These are phyloP conservation scores for Pardalotus punctatus DNA, from an alignment of 2,113 vertebrate genomes.

Conservation along the genomic window DNA sequence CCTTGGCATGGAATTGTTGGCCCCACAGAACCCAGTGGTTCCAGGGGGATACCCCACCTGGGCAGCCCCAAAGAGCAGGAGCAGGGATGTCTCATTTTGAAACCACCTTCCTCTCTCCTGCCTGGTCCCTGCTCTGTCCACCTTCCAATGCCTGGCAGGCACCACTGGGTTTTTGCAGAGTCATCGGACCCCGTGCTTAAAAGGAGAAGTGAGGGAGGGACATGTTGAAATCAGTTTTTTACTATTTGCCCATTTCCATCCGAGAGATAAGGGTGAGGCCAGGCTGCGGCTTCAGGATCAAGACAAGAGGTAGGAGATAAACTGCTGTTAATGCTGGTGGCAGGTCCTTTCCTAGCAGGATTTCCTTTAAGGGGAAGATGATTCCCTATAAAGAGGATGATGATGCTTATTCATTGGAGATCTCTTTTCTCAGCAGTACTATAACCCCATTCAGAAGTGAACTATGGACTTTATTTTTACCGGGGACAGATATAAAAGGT, in stretches of 20 bases:
- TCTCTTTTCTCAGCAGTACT: background rate
- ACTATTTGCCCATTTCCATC: background rate
- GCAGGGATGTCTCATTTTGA: background rate
- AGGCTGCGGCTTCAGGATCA: background rate
- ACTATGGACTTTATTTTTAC: background rate
- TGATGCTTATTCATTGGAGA: background rate
- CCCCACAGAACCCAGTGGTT: background rate
- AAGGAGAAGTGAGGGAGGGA: slow-evolving; percentile 57
- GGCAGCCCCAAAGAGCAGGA: background rate
- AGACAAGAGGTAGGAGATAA: slow-evolving; percentile 35
- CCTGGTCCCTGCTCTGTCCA: background rate
- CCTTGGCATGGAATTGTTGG: fast-evolving
- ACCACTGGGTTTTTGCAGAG: background rate
- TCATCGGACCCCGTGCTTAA: background rate
- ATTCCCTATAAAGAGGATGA: background rate
- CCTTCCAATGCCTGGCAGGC: background rate
- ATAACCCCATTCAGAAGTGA: fast-evolving
- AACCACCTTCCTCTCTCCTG: background rate
- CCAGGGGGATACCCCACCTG: fast-evolving
- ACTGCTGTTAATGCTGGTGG: background rate
- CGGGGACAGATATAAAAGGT: background rate
- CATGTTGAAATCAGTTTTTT: slow-evolving; percentile 30
- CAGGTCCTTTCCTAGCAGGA: background rate
- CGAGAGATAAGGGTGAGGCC: background rate
- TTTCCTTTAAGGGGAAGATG: background rate